Percentiles rank a stretch among this genome's conserved stretches.
phyloP scores from a whole-genome alignment of 2,113 vertebrate genomes.

The Actinemys pallida region DNA sequence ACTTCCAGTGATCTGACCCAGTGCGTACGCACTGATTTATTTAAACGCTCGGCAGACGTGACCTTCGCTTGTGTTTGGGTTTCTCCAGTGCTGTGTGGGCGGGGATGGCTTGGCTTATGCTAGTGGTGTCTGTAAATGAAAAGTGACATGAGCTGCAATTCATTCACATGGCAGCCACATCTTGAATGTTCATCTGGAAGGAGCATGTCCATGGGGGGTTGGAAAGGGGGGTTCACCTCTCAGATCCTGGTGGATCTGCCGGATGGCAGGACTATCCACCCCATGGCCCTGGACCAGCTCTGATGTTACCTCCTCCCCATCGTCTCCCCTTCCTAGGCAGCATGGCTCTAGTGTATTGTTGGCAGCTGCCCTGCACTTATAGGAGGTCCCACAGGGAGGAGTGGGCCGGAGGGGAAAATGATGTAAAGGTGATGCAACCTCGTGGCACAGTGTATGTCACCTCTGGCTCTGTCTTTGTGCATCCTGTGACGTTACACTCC shows the following conservation, averaged over 20 bases:
- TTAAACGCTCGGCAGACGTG: too few relatives aligned
- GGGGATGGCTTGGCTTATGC: too few relatives aligned
- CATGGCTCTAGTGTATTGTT: background rate
- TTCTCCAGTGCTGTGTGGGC: background rate
- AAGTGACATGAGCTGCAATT: background rate
- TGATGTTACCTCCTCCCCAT: background rate
- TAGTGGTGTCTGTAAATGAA: too few relatives aligned
- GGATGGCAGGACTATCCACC: background rate
- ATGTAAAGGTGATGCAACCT: too few relatives aligned
- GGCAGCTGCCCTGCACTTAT: background rate
- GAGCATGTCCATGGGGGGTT: background rate
- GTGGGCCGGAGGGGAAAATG: too few relatives aligned
- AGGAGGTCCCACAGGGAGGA: too few relatives aligned
- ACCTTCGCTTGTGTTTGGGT: background rate
- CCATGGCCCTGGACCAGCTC: background rate
- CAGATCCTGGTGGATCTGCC: background rate
- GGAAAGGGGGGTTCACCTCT: background rate
- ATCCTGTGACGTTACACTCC: too few relatives aligned
- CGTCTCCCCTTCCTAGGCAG: background rate
- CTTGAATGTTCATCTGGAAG: background rate
- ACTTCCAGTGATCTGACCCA: accelerated
- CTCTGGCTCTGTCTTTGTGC: background rate
- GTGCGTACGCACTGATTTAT: accelerated
- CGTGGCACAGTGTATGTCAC: background rate
- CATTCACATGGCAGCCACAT: background rate